These are phyloP conservation scores for Strigops habroptila DNA, from an alignment of 2,113 vertebrate genomes.

Conservation along the genomic window DNA sequence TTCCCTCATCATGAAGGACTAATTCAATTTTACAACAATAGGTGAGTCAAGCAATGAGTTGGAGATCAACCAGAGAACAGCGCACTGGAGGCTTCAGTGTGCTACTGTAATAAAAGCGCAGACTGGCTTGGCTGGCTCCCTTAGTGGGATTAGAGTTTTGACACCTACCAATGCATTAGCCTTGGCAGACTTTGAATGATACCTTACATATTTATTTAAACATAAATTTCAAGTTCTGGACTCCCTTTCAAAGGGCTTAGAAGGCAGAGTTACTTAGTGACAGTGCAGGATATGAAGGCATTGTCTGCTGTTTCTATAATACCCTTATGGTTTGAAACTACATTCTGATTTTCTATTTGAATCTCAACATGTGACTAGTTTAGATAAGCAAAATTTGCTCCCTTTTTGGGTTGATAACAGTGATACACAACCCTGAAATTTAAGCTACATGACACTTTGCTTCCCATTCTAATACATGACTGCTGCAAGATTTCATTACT, in stretches of 20 bases:
- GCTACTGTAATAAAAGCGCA: background rate
- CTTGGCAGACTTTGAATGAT: background rate
- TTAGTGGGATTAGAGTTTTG: background rate
- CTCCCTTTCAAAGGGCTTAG: background rate
- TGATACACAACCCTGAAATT: background rate
- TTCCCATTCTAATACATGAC: background rate
- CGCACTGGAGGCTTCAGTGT: background rate
- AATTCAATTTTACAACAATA: background rate
- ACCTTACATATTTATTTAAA: background rate
- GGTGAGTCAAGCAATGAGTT: background rate
- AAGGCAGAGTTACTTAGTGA: background rate
- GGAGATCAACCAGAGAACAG: background rate
- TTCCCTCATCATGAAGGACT: background rate
- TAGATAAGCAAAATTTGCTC: background rate
- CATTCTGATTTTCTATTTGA: background rate
- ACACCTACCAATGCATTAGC: background rate
- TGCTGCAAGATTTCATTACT: background rate
- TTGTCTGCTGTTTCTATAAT: background rate
- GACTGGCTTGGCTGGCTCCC: background rate
- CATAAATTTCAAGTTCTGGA: background rate
- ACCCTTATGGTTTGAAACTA: background rate
- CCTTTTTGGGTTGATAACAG: background rate
- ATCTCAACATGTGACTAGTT: background rate
- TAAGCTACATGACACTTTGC: background rate
- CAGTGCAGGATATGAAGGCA: background rate